Percentiles rank a stretch among this genome's conserved stretches.
These are phyloP conservation scores for Neosilurus hyrtlii DNA, from an alignment of 2,797 vertebrate genomes.

Conservation along the genomic window DNA sequence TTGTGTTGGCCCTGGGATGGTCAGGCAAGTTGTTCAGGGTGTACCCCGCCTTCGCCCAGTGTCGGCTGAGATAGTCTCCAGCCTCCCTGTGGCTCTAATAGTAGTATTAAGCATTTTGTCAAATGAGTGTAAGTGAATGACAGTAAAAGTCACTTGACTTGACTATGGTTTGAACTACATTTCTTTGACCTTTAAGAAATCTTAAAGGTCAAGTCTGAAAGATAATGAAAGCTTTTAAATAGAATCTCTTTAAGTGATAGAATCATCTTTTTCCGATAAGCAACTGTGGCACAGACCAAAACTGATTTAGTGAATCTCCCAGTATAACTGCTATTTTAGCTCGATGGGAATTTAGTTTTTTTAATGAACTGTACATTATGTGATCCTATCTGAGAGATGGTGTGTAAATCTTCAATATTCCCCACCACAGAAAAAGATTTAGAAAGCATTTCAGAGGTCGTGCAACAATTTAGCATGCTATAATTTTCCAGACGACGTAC, in stretches of 20 bases:
- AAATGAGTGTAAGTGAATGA: too few species aligned
- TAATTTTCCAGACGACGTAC: slow-evolving; percentile 14
- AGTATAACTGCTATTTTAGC: not conserved
- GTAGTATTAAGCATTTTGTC: too few species aligned
- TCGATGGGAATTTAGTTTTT: not conserved
- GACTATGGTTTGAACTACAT: not conserved
- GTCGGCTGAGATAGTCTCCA: too few species aligned
- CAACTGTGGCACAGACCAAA: not conserved
- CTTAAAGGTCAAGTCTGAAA: not conserved
- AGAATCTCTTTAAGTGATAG: not conserved
- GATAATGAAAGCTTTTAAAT: not conserved
- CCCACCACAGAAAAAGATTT: not conserved
- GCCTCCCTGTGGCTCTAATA: too few species aligned
- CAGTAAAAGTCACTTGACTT: too few species aligned
- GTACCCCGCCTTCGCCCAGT: too few species aligned
- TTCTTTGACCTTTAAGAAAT: not conserved
- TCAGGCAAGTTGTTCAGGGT: too few species aligned
- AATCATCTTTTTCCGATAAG: not conserved
- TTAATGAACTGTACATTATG: not conserved
- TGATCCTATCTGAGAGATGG: not conserved
- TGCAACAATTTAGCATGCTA: not conserved
- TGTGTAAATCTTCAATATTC: not conserved
- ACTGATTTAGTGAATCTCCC: not conserved
- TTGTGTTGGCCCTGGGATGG: too few species aligned
- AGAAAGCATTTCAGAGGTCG: not conserved